Percentiles rank a stretch among this genome's conserved stretches.
phyloP scores from a whole-genome alignment of 2,113 vertebrate species.

The Coracopsis vasa region DNA sequence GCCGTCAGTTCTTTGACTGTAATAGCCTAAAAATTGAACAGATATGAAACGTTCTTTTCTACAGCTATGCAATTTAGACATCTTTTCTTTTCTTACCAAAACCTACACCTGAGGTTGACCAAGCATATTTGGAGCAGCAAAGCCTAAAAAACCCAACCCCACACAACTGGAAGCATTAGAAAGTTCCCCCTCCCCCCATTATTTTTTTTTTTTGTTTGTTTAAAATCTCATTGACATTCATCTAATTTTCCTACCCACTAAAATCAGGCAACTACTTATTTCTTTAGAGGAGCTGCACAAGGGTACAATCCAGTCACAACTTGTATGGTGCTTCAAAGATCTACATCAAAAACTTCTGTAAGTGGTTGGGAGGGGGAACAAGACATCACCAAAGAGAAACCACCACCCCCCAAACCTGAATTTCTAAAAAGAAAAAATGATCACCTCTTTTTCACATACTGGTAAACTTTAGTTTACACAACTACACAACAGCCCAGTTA shows the following conservation, averaged over 20 bases:
- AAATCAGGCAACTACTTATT: not conserved
- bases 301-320: not conserved
- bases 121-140: not conserved
- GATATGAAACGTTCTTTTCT: not conserved
- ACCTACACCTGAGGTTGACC: not conserved
- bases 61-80: not conserved
- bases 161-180: not conserved
- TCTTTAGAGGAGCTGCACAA: not conserved
- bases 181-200: not conserved
- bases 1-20: no score
- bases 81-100: not conserved
- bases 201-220: no score
- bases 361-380: not conserved
- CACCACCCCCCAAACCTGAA: not conserved
- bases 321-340: not conserved
- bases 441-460: not conserved
- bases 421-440: not conserved
- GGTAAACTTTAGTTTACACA: rapidly evolving
- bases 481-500: not conserved
- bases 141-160: not conserved
- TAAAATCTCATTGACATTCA: not conserved
- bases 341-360: not conserved
- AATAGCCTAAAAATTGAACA: not conserved
- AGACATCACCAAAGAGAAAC: not conserved
- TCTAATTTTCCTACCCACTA: not conserved